A percentile compares a stretch with the other conserved stretches of the same genome.
These are phyloP conservation scores for Erythrolamprus reginae DNA, from an alignment of 2,113 vertebrate species.

Conservation along the genomic window DNA sequence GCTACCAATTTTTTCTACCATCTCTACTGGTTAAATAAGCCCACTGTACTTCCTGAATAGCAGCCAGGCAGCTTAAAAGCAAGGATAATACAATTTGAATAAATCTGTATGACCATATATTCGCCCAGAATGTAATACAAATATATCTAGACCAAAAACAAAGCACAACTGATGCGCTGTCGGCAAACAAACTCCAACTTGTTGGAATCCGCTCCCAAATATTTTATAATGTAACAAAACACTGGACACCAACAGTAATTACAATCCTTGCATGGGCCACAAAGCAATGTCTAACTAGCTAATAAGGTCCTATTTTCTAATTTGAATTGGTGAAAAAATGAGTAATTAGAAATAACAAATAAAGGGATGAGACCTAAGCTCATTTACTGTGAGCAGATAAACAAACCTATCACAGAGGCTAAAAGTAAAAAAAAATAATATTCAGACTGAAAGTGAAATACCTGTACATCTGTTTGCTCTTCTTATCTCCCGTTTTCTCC, in stretches of 20 bases:
- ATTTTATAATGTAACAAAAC: not conserved
- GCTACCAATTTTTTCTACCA: not conserved
- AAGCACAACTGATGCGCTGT: not conserved
- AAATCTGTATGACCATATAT: not conserved
- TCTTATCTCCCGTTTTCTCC: not conserved
- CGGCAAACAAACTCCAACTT: not conserved
- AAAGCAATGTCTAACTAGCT: not conserved
- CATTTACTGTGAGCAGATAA: conserved; percentile 6
- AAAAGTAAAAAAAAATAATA: not conserved
- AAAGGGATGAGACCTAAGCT: not conserved
- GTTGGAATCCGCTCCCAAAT: not conserved
- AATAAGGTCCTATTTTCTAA: not conserved
- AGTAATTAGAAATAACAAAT: conserved; percentile 6
- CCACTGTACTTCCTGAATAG: not conserved
- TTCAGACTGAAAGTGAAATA: conserved; percentile 21
- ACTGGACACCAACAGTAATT: not conserved
- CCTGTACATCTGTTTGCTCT: not conserved
- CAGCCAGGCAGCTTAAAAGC: not conserved
- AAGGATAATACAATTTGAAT: not conserved
- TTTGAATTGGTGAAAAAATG: conserved; percentile 3
- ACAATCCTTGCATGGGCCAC: not conserved
- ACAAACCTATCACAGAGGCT: not conserved
- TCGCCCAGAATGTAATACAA: not conserved
- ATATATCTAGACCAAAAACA: not conserved
- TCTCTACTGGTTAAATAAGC: not conserved